Conservation (phyloP, 2,113 vertebrate species). For the Hiodon tergisus region DNA sequence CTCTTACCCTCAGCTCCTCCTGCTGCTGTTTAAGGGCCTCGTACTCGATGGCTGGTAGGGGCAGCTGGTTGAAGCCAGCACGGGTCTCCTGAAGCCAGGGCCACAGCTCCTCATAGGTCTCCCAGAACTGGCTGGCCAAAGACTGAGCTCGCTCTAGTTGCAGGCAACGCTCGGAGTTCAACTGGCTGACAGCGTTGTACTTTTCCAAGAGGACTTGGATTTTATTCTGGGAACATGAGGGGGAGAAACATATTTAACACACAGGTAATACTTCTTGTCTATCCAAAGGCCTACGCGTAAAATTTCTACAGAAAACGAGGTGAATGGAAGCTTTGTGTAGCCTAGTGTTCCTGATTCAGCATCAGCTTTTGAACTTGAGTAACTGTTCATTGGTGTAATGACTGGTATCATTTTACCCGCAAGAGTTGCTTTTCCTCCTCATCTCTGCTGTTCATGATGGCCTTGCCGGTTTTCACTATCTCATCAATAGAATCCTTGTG, state of each 20-base stretch:
- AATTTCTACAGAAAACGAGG: not conserved
- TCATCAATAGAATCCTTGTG: slow-evolving; percentile 92
- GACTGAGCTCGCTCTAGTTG: slow-evolving; percentile 91
- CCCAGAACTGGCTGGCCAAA: slow-evolving; percentile 90
- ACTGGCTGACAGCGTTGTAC: slow-evolving; percentile 77
- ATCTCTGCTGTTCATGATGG: slow-evolving; percentile 74
- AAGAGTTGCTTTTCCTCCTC: slow-evolving; percentile 78
- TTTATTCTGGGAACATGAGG: slow-evolving; percentile 67
- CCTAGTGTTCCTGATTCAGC: no score
- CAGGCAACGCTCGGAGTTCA: slow-evolving; percentile 90
- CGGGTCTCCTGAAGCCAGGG: slow-evolving; percentile 87
- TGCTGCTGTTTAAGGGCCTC: slow-evolving; percentile 89
- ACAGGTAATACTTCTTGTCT: slow-evolving; percentile 2
- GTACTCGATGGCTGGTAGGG: slow-evolving; percentile 82
- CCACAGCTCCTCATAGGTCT: slow-evolving; percentile 93
- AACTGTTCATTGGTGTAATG: no score
- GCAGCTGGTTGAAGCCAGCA: slow-evolving; percentile 74
- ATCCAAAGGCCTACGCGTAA: not conserved
- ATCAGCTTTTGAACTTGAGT: no score
- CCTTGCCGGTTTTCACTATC: slow-evolving; percentile 79
- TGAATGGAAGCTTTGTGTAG: not conserved
- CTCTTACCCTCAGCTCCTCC: slow-evolving; percentile 88
- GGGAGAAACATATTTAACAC: not conserved
- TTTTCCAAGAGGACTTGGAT: slow-evolving; percentile 73
- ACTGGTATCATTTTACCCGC: slow-evolving; percentile 59